phyloP scores from a whole-genome alignment of 2,888 invertebrate species.

The Lasioglossum leucozonium region DNA sequence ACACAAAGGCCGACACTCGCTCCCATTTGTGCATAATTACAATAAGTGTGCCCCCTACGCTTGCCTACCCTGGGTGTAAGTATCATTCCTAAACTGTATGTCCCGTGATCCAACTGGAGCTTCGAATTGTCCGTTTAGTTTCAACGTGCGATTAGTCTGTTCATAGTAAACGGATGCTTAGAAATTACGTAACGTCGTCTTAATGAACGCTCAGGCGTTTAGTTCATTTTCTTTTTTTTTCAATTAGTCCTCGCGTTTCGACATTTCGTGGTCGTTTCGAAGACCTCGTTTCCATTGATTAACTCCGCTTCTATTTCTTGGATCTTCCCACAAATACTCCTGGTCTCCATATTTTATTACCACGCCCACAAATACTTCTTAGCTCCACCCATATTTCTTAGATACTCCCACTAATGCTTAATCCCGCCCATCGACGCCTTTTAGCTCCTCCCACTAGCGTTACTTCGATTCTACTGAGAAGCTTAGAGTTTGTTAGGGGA shows the following conservation, averaged over 20 bases:
- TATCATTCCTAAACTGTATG: conserved; percentile 27
- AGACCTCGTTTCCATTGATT: neutral
- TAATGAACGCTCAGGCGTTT: neutral
- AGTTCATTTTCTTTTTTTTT: neutral
- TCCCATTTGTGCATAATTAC: conserved; percentile 81
- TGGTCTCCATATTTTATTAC: no score
- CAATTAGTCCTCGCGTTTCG: neutral
- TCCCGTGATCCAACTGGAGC: conserved; percentile 3
- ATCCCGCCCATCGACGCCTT: neutral
- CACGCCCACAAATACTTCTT: neutral
- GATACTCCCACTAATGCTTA: neutral
- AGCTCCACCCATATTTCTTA: neutral
- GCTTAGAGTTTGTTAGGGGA: neutral
- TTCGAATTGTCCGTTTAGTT: neutral
- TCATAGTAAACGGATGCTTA: neutral
- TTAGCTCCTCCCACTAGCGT: neutral
- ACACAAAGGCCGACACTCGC: conserved; percentile 82
- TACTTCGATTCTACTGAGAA: neutral
- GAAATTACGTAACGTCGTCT: neutral
- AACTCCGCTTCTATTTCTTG: neutral
- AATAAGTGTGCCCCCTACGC: conserved; percentile 81
- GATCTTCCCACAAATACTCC: neutral
- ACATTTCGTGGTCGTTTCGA: neutral
- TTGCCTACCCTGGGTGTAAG: conserved; percentile 82
- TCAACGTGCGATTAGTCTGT: neutral